These are phyloP conservation scores for Acrobasis suavella DNA, from an alignment of 2,888 invertebrate species.

Conservation along the genomic window DNA sequence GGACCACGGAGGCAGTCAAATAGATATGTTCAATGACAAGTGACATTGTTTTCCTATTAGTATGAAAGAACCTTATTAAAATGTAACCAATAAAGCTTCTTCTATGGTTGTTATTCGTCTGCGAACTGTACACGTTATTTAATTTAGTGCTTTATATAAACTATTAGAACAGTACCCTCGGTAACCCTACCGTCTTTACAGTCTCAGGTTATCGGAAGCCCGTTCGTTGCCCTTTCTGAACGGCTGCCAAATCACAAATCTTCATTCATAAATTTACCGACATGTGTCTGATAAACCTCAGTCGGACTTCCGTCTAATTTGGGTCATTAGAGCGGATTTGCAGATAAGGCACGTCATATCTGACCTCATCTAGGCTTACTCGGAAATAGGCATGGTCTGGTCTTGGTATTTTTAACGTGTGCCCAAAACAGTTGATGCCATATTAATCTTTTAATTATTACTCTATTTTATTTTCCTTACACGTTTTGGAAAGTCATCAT, in stretches of 20 bases:
- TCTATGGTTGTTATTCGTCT: too few species aligned
- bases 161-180: not conserved
- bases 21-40: too few species aligned
- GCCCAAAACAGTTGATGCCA: too few species aligned
- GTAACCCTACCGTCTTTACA: slow-evolving; percentile 31
- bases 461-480: too few species aligned
- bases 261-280: slow-evolving; percentile 55
- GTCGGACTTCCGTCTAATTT: slow-evolving; percentile 37
- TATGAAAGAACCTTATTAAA: too few species aligned
- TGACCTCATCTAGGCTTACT: slow-evolving; percentile 27
- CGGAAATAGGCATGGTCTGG: slow-evolving; percentile 2
- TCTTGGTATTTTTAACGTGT: not conserved
- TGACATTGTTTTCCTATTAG: too few species aligned
- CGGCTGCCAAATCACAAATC: slow-evolving; percentile 50
- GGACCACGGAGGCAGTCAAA: too few species aligned
- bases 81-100: too few species aligned
- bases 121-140: too few species aligned
- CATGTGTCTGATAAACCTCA: slow-evolving; percentile 35
- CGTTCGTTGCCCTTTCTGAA: slow-evolving; percentile 38
- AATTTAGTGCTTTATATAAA: not conserved
- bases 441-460: too few species aligned
- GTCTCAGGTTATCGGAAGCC: slow-evolving; percentile 35
- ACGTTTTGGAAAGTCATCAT: too few species aligned
- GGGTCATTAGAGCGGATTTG: slow-evolving; percentile 44
- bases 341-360: slow-evolving; percentile 33